Evolutionary conservation across 2,113 vertebrate genomes (phyloP).

Genomic region (Ochotona curzoniae): DNA sequence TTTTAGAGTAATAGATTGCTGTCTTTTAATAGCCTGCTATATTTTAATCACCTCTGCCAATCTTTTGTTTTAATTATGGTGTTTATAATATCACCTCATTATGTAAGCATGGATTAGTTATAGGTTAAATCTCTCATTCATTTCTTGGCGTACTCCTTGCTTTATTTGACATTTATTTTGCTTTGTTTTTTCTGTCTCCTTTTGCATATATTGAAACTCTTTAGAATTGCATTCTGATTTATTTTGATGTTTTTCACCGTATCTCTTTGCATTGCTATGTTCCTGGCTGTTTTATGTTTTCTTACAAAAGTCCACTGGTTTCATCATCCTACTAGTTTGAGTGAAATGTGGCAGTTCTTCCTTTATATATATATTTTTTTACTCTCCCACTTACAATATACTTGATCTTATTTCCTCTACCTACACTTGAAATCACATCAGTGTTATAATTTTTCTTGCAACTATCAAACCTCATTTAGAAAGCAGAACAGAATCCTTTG

Average conservation of each 20-base stretch:
- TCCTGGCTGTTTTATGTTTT: background rate
- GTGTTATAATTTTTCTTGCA: background rate
- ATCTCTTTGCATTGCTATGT: background rate
- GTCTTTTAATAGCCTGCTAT: background rate
- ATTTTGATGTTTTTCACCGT: background rate
- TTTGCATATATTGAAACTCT: background rate
- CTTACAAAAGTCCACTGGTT: background rate
- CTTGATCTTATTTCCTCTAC: background rate
- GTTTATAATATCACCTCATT: background rate
- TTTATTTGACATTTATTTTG: background rate
- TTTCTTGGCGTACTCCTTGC: background rate
- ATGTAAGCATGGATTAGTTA: background rate
- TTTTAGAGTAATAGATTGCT: background rate
- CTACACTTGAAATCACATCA: background rate
- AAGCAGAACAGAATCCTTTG: background rate
- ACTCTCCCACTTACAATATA: background rate
- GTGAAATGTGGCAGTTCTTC: background rate
- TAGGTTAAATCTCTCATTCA: background rate
- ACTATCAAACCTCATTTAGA: background rate
- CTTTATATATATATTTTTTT: background rate
- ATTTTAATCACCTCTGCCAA: background rate
- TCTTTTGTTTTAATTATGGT: background rate
- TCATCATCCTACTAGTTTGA: background rate
- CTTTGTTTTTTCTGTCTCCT: background rate
- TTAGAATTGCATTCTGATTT: background rate